Conservation (phyloP, 2,113 vertebrate genomes). For the Hydrochoerus hydrochaeris region DNA sequence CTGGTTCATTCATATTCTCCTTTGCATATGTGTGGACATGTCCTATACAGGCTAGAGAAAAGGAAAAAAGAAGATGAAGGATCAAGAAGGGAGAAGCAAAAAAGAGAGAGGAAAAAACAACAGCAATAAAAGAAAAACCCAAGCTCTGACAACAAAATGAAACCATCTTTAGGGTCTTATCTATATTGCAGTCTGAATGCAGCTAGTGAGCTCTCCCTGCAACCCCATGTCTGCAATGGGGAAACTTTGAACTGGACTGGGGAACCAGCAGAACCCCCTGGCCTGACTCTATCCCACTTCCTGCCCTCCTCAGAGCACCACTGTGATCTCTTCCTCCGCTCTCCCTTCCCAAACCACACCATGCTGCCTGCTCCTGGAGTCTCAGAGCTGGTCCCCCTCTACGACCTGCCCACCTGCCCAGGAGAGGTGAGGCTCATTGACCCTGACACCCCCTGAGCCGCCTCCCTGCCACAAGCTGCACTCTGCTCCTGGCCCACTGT, state of each 20-base stretch:
- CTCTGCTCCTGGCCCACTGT: not conserved
- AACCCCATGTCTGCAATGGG: not conserved
- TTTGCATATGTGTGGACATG: not conserved
- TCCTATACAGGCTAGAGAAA: not conserved
- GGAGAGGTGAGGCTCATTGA: not conserved
- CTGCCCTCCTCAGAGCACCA: not conserved
- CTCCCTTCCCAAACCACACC: not conserved
- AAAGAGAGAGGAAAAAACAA: not conserved
- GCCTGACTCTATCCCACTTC: not conserved
- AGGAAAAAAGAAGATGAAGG: not conserved
- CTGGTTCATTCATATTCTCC: not conserved
- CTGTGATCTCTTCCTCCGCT: not conserved
- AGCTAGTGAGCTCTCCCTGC: not conserved
- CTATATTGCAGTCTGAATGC: not conserved
- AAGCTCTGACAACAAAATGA: not conserved
- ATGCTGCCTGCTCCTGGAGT: not conserved
- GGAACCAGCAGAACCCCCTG: not conserved
- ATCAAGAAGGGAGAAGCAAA: not conserved
- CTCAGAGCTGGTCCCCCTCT: not conserved
- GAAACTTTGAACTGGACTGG: not conserved
- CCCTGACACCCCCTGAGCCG: not conserved
- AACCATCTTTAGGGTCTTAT: not conserved
- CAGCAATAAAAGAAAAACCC: not conserved
- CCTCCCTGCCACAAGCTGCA: not conserved
- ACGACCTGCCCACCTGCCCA: not conserved